Percentiles rank a stretch among this genome's conserved stretches.
Evolutionary conservation across 2,888 invertebrate genomes (phyloP).

Genomic region (Xestoiulus laeticollis): DNA sequence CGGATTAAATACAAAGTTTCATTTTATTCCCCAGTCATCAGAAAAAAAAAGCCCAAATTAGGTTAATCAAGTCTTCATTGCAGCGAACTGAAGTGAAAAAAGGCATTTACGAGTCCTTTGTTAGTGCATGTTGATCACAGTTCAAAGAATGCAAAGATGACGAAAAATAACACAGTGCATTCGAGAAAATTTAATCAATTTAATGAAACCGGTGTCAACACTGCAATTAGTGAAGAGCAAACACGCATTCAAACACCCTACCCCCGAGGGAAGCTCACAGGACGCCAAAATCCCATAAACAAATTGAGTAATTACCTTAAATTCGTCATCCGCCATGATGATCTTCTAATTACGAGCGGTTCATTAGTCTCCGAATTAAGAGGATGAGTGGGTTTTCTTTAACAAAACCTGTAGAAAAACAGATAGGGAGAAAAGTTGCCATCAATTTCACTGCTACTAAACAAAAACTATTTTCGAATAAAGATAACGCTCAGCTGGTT

Average conservation of each 20-base stretch:
- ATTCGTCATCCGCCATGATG: neutral
- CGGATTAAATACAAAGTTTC: conserved; percentile 5
- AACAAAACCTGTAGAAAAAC: neutral
- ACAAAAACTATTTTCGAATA: neutral
- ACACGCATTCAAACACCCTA: neutral
- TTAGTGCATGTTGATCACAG: neutral
- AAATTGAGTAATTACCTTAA: conserved; percentile 15
- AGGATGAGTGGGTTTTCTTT: neutral
- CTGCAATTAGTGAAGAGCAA: neutral
- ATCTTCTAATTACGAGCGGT: neutral
- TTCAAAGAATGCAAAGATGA: neutral
- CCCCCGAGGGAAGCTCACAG: neutral
- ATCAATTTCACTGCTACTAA: neutral
- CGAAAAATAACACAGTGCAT: neutral
- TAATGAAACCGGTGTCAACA: conserved; percentile 15
- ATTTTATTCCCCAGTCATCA: neutral
- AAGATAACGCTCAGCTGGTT: neutral
- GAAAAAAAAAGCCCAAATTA: neutral
- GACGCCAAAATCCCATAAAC: neutral
- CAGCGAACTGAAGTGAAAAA: neutral
- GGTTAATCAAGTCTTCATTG: neutral
- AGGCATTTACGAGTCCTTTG: neutral
- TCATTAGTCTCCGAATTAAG: neutral
- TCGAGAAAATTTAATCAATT: conserved; percentile 25
- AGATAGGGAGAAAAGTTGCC: neutral